Base-by-base conservation (phyloP, 2,888 invertebrate species). In the Formica aserva region DNA sequence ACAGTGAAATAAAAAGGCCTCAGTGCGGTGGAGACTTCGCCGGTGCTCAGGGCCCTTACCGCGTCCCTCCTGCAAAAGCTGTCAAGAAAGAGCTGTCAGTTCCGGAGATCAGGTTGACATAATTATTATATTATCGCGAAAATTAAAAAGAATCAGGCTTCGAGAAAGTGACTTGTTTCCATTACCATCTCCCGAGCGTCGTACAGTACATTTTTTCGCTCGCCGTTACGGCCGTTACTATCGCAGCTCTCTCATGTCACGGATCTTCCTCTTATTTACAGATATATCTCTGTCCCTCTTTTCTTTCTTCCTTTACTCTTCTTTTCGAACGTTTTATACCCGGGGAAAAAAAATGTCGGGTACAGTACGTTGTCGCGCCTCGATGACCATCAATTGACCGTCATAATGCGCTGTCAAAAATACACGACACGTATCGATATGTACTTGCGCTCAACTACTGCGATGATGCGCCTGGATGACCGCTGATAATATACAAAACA, bases 1-100 rank as follows among this genome's bases (percentile, higher is more conserved):
- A 99, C 99, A 83, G 97, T 97, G 94, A 99, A 99, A 95, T 98
- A 99, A 95, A 99, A 99, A 6, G 99, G 99, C 85, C 99, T 96
- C 66, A 99, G 95, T 0, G 99, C 99, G 35, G 98, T 97, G 0
- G 98, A 97, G 29, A 98, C 96, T 95, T 99, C 98, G 41, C 97
- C 97, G 84, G 97, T 97, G 92, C 97, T 98, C 90, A 97, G 95
- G 89, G 92, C 93, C 85, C 95, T 92, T 45, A 93, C 91, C 18
- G 92, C 89, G 32, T 92, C 90, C 74, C 90, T 93, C 72, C 92
- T 91, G 84, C 91, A 93, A 84, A 95, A 93, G 81, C 94, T 94
- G 76, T 80, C 74, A 78, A 52, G 72, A 55, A 72, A 63, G n/a
- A 66, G 57, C 86, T 77, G 92, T 93, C 85, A 92, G 91, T 66